phyloP scores from a whole-genome alignment of 1,140 invertebrate species.

The Hyles vespertilio region DNA sequence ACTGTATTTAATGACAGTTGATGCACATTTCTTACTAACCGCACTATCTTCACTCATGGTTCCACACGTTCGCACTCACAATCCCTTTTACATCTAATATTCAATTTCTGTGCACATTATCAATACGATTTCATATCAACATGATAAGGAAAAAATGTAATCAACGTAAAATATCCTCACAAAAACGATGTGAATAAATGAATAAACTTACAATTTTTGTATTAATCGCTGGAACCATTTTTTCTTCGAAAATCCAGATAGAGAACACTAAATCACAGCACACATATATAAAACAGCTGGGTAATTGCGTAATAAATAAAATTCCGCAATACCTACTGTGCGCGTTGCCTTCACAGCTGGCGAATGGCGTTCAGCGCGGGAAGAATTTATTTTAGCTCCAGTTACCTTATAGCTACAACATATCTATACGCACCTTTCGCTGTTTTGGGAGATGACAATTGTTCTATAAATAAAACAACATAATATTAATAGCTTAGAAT shows the following conservation, averaged over 20 bases:
- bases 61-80: not conserved
- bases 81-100: not conserved
- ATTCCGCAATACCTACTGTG: not conserved
- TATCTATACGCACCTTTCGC: constrained; percentile 19
- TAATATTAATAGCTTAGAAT: no score
- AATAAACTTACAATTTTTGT: constrained; percentile 32
- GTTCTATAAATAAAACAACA: constrained; percentile 24
- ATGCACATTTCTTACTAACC: constrained; percentile 18
- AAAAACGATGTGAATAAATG: constrained; percentile 7
- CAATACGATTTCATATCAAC: constrained; percentile 14
- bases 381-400: constrained; percentile 20
- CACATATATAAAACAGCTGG: constrained; percentile 7
- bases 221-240: constrained; percentile 22
- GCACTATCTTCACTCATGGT: constrained; percentile 24
- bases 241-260: constrained; percentile 4
- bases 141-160: constrained; percentile 15
- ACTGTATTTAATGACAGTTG: not conserved
- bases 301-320: constrained; percentile 22
- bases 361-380: constrained; percentile 15
- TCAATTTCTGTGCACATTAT: constrained; percentile 10
- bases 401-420: no score
- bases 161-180: constrained; percentile 18
- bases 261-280: constrained; percentile 8
- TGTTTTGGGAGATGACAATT: constrained; percentile 32
- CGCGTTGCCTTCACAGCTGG: constrained; percentile 11